Evolutionary conservation across 2,797 vertebrate species (phyloP).

Genomic region (Ctenopoma multispine): DNA sequence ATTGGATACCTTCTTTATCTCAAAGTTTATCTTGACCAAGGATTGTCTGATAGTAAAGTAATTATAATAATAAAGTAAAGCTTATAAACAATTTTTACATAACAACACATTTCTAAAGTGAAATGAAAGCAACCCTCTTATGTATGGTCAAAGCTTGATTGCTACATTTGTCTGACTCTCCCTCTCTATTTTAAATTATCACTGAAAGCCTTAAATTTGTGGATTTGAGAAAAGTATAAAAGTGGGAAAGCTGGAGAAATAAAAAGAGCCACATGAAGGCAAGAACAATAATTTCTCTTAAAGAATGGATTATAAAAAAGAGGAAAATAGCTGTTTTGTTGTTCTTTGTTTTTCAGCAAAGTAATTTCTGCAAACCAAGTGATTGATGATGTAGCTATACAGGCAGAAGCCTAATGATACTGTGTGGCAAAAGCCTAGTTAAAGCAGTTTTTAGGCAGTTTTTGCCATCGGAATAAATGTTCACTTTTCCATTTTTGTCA

Average conservation of each 20-base stretch:
- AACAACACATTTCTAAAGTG: not conserved
- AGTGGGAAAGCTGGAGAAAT: constrained; percentile 25
- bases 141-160: constrained; percentile 17
- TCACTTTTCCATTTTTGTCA: constrained; percentile 21
- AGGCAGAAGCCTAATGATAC: constrained; percentile 1
- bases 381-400: constrained; percentile 17
- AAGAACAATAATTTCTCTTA: constrained; percentile 30
- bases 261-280: constrained; percentile 18
- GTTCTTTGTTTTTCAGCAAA: constrained; percentile 1
- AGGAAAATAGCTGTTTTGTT: constrained; percentile 8
- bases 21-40: not conserved
- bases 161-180: constrained; percentile 27
- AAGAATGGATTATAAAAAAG: constrained; percentile 28
- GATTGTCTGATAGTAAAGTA: not conserved
- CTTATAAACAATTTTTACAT: not conserved
- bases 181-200: no score
- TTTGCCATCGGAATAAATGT: constrained; percentile 17
- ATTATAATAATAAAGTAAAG: not conserved
- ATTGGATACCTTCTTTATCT: not conserved
- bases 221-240: constrained; percentile 26
- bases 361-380: constrained; percentile 14
- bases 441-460: constrained; percentile 2
- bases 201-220: constrained; percentile 47
- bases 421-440: constrained; percentile 2
- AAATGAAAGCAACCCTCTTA: not conserved